A percentile compares a stretch with the other conserved stretches of the same genome.
Conservation (phyloP, 2,888 invertebrate species). For the Imbricaverruca yamaguchii region DNA sequence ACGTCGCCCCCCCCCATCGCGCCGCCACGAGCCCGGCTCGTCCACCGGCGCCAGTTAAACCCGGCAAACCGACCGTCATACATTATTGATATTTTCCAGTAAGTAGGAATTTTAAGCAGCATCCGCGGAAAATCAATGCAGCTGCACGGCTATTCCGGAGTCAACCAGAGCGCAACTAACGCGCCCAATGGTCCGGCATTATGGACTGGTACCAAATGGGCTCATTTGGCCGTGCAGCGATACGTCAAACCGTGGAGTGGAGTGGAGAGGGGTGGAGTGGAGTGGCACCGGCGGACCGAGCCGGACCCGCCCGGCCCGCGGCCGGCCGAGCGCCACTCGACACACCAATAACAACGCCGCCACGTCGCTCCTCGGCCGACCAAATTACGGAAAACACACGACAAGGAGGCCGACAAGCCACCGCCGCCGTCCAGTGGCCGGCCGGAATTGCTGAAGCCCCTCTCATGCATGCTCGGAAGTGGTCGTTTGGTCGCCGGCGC, state of each 20-base stretch:
- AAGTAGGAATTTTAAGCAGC: conserved; percentile 17
- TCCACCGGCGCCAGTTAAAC: neutral
- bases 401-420: neutral
- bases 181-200: neutral
- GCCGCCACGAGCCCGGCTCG: too few species aligned
- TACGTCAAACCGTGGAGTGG: conserved; percentile 31
- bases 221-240: neutral
- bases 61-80: neutral
- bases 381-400: neutral
- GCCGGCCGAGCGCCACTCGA: neutral
- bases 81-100: conserved; percentile 15
- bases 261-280: too few species aligned
- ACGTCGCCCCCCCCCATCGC: too few species aligned
- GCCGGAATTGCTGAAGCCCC: too few species aligned
- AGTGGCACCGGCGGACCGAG: neutral
- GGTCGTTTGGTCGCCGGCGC: too few species aligned
- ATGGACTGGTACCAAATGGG: neutral
- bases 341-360: neutral
- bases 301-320: neutral
- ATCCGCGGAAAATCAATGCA: conserved; percentile 3
- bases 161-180: neutral
- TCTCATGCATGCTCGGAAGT: too few species aligned
- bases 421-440: too few species aligned
- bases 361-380: neutral
- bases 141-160: neutral